Evolutionary conservation across 2,888 invertebrate genomes (phyloP).

Genomic region (Cataglyphis altisquamis): DNA sequence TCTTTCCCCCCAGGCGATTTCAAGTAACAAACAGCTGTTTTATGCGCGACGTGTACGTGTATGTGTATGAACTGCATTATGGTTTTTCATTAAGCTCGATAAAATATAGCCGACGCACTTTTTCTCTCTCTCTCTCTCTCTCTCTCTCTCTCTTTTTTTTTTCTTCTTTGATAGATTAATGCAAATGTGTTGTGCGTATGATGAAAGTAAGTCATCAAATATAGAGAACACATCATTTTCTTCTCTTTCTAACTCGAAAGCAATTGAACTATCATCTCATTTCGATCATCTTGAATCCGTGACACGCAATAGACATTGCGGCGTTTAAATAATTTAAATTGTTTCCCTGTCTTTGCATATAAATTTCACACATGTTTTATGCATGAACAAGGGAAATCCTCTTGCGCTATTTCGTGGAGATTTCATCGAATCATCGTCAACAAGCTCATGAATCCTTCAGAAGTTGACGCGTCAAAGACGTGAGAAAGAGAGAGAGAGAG

Average conservation of each 20-base stretch:
- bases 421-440: slow-evolving; percentile 21
- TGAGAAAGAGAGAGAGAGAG: too few relatives aligned
- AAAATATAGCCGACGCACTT: slow-evolving; percentile 1
- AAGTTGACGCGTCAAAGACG: not conserved
- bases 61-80: not conserved
- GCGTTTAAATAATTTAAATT: not conserved
- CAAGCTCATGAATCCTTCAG: not conserved
- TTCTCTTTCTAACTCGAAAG: not conserved
- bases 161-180: not conserved
- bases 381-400: slow-evolving; percentile 18
- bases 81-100: slow-evolving; percentile 17
- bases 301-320: not conserved
- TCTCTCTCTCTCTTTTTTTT: not conserved
- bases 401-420: slow-evolving; percentile 13
- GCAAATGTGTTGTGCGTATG: not conserved
- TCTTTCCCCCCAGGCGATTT: slow-evolving; percentile 39
- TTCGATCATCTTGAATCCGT: not conserved
- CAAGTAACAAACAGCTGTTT: slow-evolving; percentile 42
- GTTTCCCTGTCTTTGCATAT: not conserved
- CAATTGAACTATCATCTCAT: not conserved
- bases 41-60: not conserved
- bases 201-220: slow-evolving; percentile 10
- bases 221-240: not conserved
- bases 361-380: not conserved
- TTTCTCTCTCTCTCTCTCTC: not conserved